Conservation (phyloP, 2,888 invertebrate species). For the Norana najaformis region DNA sequence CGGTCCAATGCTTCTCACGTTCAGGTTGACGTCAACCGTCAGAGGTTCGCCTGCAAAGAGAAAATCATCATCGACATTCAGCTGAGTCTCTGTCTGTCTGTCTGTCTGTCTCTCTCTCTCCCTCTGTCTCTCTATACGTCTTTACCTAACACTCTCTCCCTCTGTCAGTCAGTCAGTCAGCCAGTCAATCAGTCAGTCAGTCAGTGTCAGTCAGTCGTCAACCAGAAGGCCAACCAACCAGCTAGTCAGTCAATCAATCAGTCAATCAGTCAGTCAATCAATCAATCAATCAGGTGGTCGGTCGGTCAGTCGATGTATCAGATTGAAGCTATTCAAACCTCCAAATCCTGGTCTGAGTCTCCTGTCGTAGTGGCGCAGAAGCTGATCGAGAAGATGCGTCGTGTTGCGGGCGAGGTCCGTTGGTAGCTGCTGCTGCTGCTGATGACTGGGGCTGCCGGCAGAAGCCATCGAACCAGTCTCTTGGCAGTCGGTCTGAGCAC, state of each 20-base stretch:
- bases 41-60: slow-evolving; percentile 66
- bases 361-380: background rate
- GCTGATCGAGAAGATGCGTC: background rate
- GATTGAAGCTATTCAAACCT: background rate
- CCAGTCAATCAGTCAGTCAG: background rate
- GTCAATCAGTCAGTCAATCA: too few species aligned
- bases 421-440: background rate
- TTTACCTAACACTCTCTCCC: background rate
- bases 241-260: background rate
- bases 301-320: too few species aligned
- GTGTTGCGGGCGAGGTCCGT: background rate
- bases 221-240: background rate
- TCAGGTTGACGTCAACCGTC: slow-evolving; percentile 77
- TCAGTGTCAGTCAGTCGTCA: background rate
- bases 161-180: background rate
- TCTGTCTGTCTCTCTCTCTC: slow-evolving; percentile 15
- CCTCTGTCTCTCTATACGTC: background rate
- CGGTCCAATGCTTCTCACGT: slow-evolving; percentile 84
- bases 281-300: background rate
- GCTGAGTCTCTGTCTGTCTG: background rate
- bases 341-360: background rate
- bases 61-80: background rate
- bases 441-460: background rate
- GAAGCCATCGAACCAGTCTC: background rate
- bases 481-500: background rate